Percentiles rank a stretch among this genome's conserved stretches.
These are phyloP conservation scores for Pyrgilauda ruficollis DNA, from an alignment of 2,113 vertebrate species.

Conservation along the genomic window DNA sequence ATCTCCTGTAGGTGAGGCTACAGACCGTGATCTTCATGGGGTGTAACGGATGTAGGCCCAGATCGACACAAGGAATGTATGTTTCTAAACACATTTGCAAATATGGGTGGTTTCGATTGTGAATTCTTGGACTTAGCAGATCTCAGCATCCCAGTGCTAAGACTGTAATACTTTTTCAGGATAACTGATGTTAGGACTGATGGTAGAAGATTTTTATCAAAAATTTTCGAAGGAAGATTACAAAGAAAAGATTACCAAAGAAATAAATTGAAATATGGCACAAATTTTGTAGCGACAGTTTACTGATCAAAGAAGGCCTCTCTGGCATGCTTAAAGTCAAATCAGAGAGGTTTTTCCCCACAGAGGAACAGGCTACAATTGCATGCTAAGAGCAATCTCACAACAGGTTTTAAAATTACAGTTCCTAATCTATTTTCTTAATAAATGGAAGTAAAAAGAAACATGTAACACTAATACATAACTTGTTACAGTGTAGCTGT, in stretches of 20 bases:
- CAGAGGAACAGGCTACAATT: background rate
- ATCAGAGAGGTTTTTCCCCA: background rate
- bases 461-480: background rate
- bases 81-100: background rate
- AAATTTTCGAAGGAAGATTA: background rate
- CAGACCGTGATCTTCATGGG: background rate
- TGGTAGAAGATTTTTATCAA: background rate
- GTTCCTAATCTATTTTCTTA: background rate
- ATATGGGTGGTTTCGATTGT: background rate
- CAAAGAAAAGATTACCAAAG: background rate
- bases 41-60: background rate
- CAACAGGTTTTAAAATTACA: background rate
- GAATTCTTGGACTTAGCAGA: background rate
- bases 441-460: background rate
- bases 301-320: background rate
- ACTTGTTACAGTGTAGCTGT: background rate
- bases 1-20: background rate
- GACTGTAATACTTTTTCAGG: background rate
- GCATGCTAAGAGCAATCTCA: fast-evolving
- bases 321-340: background rate
- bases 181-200: background rate
- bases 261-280: background rate
- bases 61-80: background rate
- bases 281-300: background rate
- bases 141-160: background rate